phyloP scores from a whole-genome alignment of 2,113 vertebrate genomes.

The Sander lucioperca region DNA sequence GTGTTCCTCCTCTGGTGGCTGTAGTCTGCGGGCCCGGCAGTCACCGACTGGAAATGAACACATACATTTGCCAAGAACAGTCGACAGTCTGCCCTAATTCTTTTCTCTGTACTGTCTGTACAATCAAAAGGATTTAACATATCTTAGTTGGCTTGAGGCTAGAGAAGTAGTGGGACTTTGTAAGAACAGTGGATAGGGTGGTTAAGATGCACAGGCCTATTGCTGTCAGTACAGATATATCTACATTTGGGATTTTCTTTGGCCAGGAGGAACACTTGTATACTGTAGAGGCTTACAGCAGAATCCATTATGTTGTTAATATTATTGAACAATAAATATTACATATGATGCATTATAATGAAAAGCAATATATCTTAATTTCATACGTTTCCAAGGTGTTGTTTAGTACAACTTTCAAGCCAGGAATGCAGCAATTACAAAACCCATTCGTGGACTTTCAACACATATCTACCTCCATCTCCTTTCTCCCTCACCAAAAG shows the following conservation, averaged over 20 bases:
- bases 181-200: constrained; percentile 51
- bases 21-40: constrained; percentile 75
- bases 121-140: constrained; percentile 70
- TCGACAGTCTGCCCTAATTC: constrained; percentile 69
- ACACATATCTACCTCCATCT: constrained; percentile 10
- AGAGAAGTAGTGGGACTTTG: constrained; percentile 52
- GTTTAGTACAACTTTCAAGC: background rate
- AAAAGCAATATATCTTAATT: constrained; percentile 22
- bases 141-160: constrained; percentile 67
- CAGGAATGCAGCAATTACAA: background rate
- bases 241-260: constrained; percentile 29
- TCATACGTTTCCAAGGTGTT: background rate
- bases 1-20: constrained; percentile 86
- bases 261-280: constrained; percentile 10
- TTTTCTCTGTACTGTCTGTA: constrained; percentile 43
- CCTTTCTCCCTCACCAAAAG: constrained; percentile 18
- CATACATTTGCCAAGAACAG: constrained; percentile 73
- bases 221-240: constrained; percentile 61
- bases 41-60: constrained; percentile 74
- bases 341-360: constrained; percentile 14
- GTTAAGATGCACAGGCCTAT: constrained; percentile 51
- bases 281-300: background rate
- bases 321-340: constrained; percentile 23
- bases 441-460: constrained; percentile 18
- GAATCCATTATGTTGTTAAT: background rate